phyloP scores from a whole-genome alignment of 1,140 invertebrate genomes.

The Drosophila asahinai region DNA sequence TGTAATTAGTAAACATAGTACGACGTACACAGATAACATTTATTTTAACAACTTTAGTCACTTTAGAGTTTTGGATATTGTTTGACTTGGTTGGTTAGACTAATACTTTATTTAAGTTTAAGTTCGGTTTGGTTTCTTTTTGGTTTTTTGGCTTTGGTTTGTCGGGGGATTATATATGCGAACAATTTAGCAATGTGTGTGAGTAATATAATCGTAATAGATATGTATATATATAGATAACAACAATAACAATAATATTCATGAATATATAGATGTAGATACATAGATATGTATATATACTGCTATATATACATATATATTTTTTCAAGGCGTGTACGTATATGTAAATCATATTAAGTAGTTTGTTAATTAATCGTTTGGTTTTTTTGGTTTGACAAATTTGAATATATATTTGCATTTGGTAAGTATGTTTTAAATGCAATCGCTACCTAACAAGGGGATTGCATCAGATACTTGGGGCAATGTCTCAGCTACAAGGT shows the following conservation, averaged over 20 bases:
- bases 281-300: slow-evolving; percentile 58
- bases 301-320: slow-evolving; percentile 76
- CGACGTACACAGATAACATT: slow-evolving; percentile 83
- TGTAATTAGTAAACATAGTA: slow-evolving; percentile 82
- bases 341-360: slow-evolving; percentile 83
- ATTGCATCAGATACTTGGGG: slow-evolving; percentile 97
- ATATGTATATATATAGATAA: slow-evolving; percentile 77
- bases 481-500: slow-evolving; percentile 97
- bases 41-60: slow-evolving; percentile 74
- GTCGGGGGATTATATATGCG: slow-evolving; percentile 74
- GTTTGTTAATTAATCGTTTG: slow-evolving; percentile 79
- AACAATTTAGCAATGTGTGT: slow-evolving; percentile 84
- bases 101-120: slow-evolving; percentile 79
- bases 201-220: slow-evolving; percentile 82
- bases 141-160: slow-evolving; percentile 62
- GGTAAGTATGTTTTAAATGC: slow-evolving; percentile 83
- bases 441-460: slow-evolving; percentile 95
- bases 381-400: slow-evolving; percentile 72
- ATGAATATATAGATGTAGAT: slow-evolving; percentile 80
- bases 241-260: slow-evolving; percentile 84
- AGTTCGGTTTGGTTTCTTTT: slow-evolving; percentile 63
- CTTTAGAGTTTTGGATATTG: slow-evolving; percentile 60
- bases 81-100: slow-evolving; percentile 76
- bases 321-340: slow-evolving; percentile 74
- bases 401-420: slow-evolving; percentile 84